Conservation (phyloP, 2,888 invertebrate genomes). For the Toxonevra muliebris region DNA sequence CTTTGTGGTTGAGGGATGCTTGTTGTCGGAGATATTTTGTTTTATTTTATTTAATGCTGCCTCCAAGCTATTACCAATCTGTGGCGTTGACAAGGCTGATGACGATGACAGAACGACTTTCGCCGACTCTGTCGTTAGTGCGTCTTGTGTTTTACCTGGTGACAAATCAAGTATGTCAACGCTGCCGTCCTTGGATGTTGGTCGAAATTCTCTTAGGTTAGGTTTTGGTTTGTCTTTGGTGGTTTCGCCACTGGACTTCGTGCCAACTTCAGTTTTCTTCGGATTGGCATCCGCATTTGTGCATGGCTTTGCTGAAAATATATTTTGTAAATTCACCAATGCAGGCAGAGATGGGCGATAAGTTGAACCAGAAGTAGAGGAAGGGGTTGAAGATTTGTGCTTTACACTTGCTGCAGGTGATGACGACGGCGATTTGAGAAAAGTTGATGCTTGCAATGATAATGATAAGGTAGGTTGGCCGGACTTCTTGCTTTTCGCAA, state of each 20-base stretch:
- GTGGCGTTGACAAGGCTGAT: conserved; percentile 15
- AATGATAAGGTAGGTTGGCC: conserved; percentile 11
- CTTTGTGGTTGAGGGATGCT: conserved; percentile 13
- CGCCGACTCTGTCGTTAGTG: not conserved
- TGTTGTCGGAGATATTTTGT: conserved; percentile 53
- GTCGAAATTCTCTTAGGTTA: conserved; percentile 53
- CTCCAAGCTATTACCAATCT: conserved; percentile 52
- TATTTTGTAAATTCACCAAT: conserved; percentile 56
- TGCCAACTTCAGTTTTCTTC: conserved; percentile 36
- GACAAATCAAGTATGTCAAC: conserved; percentile 69
- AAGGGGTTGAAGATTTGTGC: conserved; percentile 34
- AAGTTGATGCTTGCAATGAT: not conserved
- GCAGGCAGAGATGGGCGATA: conserved; percentile 56
- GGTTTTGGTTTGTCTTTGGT: conserved; percentile 49
- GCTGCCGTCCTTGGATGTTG: conserved; percentile 62
- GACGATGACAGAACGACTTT: not conserved
- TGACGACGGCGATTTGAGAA: not conserved
- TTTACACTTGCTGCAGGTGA: conserved; percentile 21
- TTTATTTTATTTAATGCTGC: conserved; percentile 63
- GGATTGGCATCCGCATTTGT: conserved; percentile 38
- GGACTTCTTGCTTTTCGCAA: conserved; percentile 66
- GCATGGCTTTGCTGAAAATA: conserved; percentile 36
- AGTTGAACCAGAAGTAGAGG: no score
- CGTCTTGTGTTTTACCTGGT: conserved; percentile 34
- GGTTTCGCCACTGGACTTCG: no score